These are phyloP conservation scores for Seladonia tumulorum DNA, from an alignment of 2,888 invertebrate genomes.

Conservation along the genomic window DNA sequence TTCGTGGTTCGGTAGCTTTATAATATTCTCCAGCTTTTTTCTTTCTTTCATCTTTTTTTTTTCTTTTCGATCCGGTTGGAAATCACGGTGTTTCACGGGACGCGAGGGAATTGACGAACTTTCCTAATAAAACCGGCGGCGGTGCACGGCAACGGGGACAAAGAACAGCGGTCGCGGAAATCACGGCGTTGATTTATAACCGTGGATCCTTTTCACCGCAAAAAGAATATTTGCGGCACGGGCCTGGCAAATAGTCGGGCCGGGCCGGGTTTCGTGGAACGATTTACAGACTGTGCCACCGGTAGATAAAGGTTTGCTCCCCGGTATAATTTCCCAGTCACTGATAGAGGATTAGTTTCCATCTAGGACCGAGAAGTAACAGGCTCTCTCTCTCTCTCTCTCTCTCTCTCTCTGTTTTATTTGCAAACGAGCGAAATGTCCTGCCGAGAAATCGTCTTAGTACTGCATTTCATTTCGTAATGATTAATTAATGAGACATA, in stretches of 20 bases:
- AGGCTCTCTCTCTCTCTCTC: constrained; percentile 13
- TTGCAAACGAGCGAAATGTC: background rate
- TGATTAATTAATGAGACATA: background rate
- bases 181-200: constrained; percentile 35
- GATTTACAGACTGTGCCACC: constrained; percentile 30
- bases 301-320: constrained; percentile 27
- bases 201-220: constrained; percentile 8
- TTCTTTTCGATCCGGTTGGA: background rate
- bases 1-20: background rate
- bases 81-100: background rate
- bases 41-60: background rate
- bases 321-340: constrained; percentile 34
- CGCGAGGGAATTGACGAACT: constrained; percentile 10
- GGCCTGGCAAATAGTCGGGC: constrained; percentile 41
- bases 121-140: constrained; percentile 20
- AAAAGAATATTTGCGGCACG: constrained; percentile 37
- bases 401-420: constrained; percentile 23
- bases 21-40: background rate
- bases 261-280: constrained; percentile 1
- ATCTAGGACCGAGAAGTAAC: constrained; percentile 1
- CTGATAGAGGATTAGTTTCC: constrained; percentile 33
- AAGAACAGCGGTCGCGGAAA: constrained; percentile 27
- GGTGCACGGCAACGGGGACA: constrained; percentile 19
- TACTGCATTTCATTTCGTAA: background rate
- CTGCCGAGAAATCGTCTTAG: background rate